These are phyloP conservation scores for Rutilus rutilus DNA, from an alignment of 2,113 vertebrate species.

Conservation along the genomic window DNA sequence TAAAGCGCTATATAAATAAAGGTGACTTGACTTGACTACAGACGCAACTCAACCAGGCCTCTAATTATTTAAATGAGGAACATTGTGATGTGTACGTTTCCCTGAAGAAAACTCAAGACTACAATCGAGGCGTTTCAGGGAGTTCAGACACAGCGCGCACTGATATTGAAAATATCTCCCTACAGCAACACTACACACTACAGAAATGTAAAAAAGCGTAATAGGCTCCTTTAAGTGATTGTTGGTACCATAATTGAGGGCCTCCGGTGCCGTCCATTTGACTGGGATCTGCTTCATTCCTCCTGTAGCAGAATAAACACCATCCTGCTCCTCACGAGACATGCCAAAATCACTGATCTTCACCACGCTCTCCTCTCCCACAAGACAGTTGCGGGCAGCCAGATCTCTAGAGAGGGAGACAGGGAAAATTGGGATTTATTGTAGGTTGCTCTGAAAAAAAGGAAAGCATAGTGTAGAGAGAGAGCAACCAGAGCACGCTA, in stretches of 20 bases:
- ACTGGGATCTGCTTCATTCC: slow-evolving; percentile 93
- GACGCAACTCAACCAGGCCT: too few relatives aligned
- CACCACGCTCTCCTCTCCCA: slow-evolving; percentile 84
- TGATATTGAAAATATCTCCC: too few relatives aligned
- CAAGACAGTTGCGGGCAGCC: slow-evolving; percentile 95
- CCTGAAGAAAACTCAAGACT: too few relatives aligned
- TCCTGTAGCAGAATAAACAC: slow-evolving; percentile 86
- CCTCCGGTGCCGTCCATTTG: slow-evolving; percentile 97
- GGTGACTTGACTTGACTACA: too few relatives aligned
- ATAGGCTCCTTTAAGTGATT: too few relatives aligned
- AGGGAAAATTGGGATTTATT: neutral
- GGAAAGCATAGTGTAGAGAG: neutral
- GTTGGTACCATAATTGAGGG: slow-evolving; percentile 87
- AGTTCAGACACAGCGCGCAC: too few relatives aligned
- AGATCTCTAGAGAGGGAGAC: slow-evolving; percentile 81
- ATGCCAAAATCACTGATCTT: slow-evolving; percentile 99
- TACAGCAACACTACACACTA: too few relatives aligned
- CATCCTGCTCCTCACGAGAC: slow-evolving; percentile 92
- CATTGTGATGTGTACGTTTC: too few relatives aligned
- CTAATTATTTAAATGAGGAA: too few relatives aligned
- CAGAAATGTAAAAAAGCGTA: too few relatives aligned
- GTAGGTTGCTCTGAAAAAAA: neutral
- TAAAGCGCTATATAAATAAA: too few relatives aligned
- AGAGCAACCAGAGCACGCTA: neutral
- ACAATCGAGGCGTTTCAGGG: too few relatives aligned